These are phyloP conservation scores for Macquaria australasica DNA, from an alignment of 2,113 vertebrate species.

Conservation along the genomic window DNA sequence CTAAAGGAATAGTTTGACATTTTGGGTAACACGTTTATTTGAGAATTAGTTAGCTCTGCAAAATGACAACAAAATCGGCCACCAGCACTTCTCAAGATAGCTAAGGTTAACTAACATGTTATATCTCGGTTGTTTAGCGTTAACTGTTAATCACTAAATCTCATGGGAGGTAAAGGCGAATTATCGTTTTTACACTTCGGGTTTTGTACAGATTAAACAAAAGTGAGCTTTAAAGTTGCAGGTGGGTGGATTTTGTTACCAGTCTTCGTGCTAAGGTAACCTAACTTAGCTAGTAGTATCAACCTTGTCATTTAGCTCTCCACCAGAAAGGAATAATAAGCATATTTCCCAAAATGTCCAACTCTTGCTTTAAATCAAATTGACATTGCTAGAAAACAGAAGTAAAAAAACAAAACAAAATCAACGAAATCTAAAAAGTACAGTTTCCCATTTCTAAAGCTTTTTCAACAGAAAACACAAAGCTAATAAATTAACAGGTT, in stretches of 20 bases:
- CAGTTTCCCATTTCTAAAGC: conserved; percentile 42
- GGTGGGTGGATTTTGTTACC: too few relatives aligned
- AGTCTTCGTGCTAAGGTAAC: background rate
- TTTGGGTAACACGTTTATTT: background rate
- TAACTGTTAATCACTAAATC: too few relatives aligned
- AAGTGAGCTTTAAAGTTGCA: too few relatives aligned
- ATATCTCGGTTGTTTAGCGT: too few relatives aligned
- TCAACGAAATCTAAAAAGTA: conserved; percentile 35
- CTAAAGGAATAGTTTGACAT: background rate
- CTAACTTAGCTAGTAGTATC: background rate
- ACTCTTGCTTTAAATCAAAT: conserved; percentile 31
- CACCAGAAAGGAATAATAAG: background rate
- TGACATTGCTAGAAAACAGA: conserved; percentile 61
- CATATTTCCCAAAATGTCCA: conserved; percentile 25
- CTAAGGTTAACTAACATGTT: too few relatives aligned
- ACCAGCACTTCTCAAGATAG: too few relatives aligned
- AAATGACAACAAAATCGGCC: too few relatives aligned
- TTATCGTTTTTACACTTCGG: too few relatives aligned
- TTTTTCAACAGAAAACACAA: conserved; percentile 56
- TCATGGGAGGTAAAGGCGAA: too few relatives aligned
- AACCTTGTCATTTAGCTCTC: background rate
- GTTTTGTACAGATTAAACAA: too few relatives aligned
- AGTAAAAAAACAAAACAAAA: conserved; percentile 15
- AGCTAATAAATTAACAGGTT: conserved; percentile 69
- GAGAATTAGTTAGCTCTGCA: too few relatives aligned